Conservation (phyloP, 2,888 invertebrate species). For the Augiades crinisus region DNA sequence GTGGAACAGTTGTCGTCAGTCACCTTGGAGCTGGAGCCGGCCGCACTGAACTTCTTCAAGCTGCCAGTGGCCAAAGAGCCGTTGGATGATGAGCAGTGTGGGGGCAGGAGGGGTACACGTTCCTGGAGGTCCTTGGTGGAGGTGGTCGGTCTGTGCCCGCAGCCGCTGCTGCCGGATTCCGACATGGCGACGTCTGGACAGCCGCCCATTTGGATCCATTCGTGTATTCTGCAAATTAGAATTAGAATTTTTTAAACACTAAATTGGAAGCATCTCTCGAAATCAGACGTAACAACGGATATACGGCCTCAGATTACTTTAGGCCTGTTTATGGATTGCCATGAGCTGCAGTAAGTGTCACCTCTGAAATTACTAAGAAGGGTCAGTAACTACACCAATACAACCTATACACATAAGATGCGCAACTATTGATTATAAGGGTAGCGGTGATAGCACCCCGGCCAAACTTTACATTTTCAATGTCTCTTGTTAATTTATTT, state of each 20-base stretch:
- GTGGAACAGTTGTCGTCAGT: conserved; percentile 65
- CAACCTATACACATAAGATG: too few species aligned
- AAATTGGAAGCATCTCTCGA: too few species aligned
- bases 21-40: conserved; percentile 57
- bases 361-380: too few species aligned
- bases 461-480: too few species aligned
- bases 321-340: too few species aligned
- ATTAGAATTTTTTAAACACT: neutral
- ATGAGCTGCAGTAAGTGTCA: too few species aligned
- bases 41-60: conserved; percentile 62
- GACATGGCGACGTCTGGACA: conserved; percentile 59
- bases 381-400: too few species aligned
- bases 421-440: too few species aligned
- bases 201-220: conserved; percentile 70
- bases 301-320: too few species aligned
- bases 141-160: conserved; percentile 52
- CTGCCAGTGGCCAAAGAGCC: conserved; percentile 70
- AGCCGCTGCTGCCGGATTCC: conserved; percentile 55
- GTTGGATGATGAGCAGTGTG: conserved; percentile 71
- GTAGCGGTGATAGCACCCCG: too few species aligned
- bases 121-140: conserved; percentile 64
- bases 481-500: too few species aligned
- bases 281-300: too few species aligned
- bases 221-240: conserved; percentile 44
- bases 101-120: conserved; percentile 65